Percentiles rank a stretch among this genome's conserved stretches.
phyloP scores from a whole-genome alignment of 2,888 invertebrate genomes.

The Sycophila texana region DNA sequence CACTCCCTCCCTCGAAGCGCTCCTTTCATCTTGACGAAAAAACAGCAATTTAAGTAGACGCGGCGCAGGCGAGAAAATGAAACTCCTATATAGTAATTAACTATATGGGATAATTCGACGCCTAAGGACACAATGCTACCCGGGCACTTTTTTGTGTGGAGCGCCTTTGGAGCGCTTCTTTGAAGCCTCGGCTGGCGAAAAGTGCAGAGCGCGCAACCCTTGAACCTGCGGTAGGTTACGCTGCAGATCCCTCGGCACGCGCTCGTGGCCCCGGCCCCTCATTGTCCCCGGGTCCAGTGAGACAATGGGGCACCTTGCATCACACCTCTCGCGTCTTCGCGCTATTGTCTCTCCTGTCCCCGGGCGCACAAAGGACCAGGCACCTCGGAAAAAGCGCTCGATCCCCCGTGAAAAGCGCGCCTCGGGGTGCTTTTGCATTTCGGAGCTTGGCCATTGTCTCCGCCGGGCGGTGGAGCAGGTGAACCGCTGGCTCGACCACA shows the following conservation, averaged over 20 bases:
- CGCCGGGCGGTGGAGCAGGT: conserved; percentile 25
- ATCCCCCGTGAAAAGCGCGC: conserved; percentile 25
- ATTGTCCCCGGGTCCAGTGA: conserved; percentile 30
- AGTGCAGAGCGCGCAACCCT: conserved; percentile 40
- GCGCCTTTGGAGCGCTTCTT: no score
- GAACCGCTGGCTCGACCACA: conserved; percentile 5
- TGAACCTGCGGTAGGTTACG: conserved; percentile 19
- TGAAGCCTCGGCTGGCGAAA: conserved; percentile 9
- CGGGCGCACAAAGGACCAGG: conserved; percentile 5
- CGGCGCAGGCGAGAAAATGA: conserved; percentile 58
- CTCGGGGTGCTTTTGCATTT: neutral
- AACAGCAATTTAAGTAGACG: conserved; percentile 64
- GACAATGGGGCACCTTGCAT: conserved; percentile 54
- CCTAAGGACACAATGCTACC: no score
- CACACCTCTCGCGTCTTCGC: conserved; percentile 18
- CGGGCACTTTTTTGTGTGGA: no score
- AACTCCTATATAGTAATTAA: no score
- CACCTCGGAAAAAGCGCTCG: neutral
- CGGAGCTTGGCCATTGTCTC: conserved; percentile 38
- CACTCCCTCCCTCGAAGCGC: conserved; percentile 33
- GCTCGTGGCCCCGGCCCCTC: neutral
- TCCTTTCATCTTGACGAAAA: conserved; percentile 72
- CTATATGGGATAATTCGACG: no score
- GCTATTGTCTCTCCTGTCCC: conserved; percentile 9
- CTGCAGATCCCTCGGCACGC: conserved; percentile 4